Conservation (phyloP, 2,113 vertebrate genomes). For the Oreochromis niloticus region DNA sequence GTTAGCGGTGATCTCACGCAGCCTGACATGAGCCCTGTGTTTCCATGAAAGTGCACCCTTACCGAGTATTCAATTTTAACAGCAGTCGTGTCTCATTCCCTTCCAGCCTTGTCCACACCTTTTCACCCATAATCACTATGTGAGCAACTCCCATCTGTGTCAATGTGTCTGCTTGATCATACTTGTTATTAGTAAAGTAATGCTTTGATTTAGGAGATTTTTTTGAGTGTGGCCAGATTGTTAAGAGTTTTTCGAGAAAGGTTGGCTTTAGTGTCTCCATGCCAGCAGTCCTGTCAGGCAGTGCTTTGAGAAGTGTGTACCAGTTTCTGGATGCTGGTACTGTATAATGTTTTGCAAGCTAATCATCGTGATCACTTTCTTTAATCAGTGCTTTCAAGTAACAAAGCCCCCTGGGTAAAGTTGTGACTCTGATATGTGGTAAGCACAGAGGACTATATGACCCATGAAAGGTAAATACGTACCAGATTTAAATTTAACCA, state of each 20-base stretch:
- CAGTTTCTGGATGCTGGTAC: not conserved
- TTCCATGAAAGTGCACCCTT: slow-evolving; percentile 50
- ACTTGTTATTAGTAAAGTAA: not conserved
- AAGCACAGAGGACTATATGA: not conserved
- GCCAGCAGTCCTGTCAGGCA: not conserved
- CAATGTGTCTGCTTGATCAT: slow-evolving; percentile 11
- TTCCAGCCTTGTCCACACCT: slow-evolving; percentile 19
- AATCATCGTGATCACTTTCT: not conserved
- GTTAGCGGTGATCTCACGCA: slow-evolving; percentile 56
- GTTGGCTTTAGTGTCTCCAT: not conserved
- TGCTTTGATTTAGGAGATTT: not conserved
- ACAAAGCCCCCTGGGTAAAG: not conserved
- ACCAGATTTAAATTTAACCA: not conserved
- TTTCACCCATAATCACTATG: slow-evolving; percentile 21
- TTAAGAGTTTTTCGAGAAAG: not conserved
- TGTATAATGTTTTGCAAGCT: not conserved
- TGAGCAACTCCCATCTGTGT: not conserved
- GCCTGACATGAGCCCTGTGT: slow-evolving; percentile 52
- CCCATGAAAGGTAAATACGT: not conserved
- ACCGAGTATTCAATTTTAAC: slow-evolving; percentile 61
- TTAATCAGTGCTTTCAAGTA: not conserved
- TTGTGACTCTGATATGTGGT: not conserved
- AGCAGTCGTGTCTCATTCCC: slow-evolving; percentile 63
- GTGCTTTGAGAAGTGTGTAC: not conserved
- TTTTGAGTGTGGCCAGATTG: not conserved